phyloP scores from a whole-genome alignment of 2,797 vertebrate genomes.

The Squalus acanthias region DNA sequence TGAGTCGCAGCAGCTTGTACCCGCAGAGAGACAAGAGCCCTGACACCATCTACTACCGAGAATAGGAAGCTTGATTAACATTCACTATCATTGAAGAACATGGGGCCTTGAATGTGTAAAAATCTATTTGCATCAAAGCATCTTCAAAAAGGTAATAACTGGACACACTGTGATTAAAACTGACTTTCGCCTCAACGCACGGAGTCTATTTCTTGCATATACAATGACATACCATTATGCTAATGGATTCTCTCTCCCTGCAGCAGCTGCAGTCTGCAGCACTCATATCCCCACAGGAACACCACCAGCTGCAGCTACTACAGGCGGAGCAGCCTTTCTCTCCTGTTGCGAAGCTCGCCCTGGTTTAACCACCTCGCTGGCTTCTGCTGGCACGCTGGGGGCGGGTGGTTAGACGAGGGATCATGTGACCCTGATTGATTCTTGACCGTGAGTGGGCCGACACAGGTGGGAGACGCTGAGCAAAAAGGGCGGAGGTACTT shows the following conservation, averaged over 20 bases:
- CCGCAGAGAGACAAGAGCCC: not conserved
- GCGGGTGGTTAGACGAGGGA: not conserved
- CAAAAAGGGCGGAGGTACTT: not conserved
- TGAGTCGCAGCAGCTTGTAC: not conserved
- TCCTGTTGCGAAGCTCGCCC: not conserved
- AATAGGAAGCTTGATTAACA: not conserved
- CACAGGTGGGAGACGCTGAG: not conserved
- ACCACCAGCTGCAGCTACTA: not conserved
- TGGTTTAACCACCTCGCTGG: not conserved
- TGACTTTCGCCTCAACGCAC: conserved; percentile 4
- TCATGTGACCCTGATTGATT: not conserved
- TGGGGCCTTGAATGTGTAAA: not conserved
- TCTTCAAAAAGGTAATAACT: conserved; percentile 14
- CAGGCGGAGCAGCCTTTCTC: not conserved
- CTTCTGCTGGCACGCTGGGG: not conserved
- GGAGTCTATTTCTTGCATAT: not conserved
- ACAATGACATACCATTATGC: conserved; percentile 2
- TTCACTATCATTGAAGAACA: not conserved
- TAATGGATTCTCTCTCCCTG: not conserved
- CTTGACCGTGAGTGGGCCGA: not conserved
- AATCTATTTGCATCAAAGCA: conserved; percentile 7
- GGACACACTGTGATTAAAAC: not conserved
- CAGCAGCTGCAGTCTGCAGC: not conserved
- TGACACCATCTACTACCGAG: not conserved
- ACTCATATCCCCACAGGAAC: not conserved